Evolutionary conservation across 2,113 vertebrate genomes (phyloP), one percentile per base, ranked within the genome.

Genomic region (Gymnogyps californianus): DNA sequence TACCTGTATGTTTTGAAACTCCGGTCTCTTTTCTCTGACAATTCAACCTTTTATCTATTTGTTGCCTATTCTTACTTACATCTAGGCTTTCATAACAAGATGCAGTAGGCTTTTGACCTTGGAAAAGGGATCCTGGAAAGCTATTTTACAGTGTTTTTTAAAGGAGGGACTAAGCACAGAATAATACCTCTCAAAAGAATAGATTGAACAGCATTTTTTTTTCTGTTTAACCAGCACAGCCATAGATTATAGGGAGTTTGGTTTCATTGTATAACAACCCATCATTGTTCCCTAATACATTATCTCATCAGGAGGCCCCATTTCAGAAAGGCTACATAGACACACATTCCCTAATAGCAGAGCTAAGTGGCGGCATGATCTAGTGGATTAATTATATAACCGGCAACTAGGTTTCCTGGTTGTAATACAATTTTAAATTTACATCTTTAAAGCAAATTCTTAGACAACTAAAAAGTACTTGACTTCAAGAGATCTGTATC

Each of bases 381-480:
- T 93, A 96, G 62, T 96, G 85, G 93, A 90, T 94, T 95, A 96
- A 96, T 95, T 96, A 92, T 17, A 20, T 32, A 95, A 95, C 89
- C 51, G 64, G 69, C 64, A 96, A 83, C 78, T 26, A 83, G 71
- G 71, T 94, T 90, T 86, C 90, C 82, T 80, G 19, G 46, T 65
- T 66, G 29, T 12, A 88, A 69, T 16, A 54, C 44, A 74, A 65
- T 31, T 96, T 77, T 17, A 54, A 86, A 62, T 92, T 36, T 77
- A 52, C 32, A 51, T 42, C 11, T 65, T 88, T 51, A 85, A 92
- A 90, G 38, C 20, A 58, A 70, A 16, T 61, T 80, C 94, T 76
- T 54, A 40, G 49, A 32, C 38, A 77, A 65, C 18, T 65, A 69
- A n/a, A 34, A 69, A n/a, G 10, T 0, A 0, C n/a, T 61, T 54